Evolutionary conservation across 2,888 invertebrate genomes (phyloP).

Genomic region (Liodrosophila aerea): DNA sequence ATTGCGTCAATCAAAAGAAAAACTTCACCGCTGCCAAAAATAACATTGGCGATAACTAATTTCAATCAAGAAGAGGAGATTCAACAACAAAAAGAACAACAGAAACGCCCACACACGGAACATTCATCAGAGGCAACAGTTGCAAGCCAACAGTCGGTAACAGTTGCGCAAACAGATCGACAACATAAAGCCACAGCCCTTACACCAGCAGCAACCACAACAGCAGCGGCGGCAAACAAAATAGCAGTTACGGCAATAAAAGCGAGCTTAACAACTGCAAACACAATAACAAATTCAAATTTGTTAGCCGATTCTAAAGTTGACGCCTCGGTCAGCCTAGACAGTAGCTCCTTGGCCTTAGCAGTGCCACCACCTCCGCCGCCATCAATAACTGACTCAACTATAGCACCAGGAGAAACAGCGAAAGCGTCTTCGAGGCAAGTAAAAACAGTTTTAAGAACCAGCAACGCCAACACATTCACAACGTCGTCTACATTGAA

Average conservation of each 20-base stretch:
- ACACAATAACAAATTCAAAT: constrained; percentile 25
- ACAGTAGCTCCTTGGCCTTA: constrained; percentile 31
- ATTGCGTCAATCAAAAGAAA: constrained; percentile 81
- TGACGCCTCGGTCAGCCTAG: constrained; percentile 61
- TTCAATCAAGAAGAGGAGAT: constrained; percentile 52
- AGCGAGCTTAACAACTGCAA: constrained; percentile 17
- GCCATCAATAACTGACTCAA: constrained; percentile 19
- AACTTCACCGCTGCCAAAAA: constrained; percentile 75
- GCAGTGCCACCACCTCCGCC: constrained; percentile 27
- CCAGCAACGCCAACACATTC: constrained; percentile 22
- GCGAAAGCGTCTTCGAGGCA: constrained; percentile 18
- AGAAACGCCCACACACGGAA: constrained; percentile 18
- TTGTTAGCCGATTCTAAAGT: constrained; percentile 54
- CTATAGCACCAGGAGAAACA: constrained; percentile 31
- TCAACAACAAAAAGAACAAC: constrained; percentile 23
- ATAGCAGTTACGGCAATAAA: constrained; percentile 12
- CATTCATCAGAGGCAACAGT: constrained; percentile 35
- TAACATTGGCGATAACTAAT: constrained; percentile 58
- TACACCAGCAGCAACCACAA: constrained; percentile 18
- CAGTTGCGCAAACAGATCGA: constrained; percentile 49
- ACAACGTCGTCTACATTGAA: constrained; percentile 51
- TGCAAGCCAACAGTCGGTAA: constrained; percentile 55
- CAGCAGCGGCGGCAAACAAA: constrained; percentile 20
- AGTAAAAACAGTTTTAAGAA: constrained; percentile 25
- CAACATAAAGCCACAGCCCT: constrained; percentile 23